phyloP scores from a whole-genome alignment of 2,113 vertebrate species.

The Emydocephalus ijimae region DNA sequence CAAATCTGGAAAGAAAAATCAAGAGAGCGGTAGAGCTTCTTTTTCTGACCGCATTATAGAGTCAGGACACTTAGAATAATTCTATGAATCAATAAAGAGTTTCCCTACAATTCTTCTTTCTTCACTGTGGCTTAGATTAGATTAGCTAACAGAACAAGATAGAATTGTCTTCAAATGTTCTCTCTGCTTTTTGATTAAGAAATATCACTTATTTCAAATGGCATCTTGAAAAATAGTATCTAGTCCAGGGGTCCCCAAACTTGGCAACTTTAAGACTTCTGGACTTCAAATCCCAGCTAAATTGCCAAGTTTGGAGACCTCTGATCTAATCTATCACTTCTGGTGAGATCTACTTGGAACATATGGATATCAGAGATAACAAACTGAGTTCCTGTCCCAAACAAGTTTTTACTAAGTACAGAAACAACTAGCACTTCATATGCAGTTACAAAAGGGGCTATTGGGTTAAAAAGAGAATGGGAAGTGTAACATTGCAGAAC shows the following conservation, averaged over 20 bases:
- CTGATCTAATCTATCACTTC: not conserved
- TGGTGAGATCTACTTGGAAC: not conserved
- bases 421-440: not conserved
- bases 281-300: too few relatives aligned
- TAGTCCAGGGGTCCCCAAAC: too few relatives aligned
- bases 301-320: too few relatives aligned
- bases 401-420: not conserved
- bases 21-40: not conserved
- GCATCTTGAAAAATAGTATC: not conserved
- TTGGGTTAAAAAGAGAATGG: not conserved
- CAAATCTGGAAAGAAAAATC: not conserved
- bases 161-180: not conserved
- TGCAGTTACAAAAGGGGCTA: not conserved
- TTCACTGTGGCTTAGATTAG: not conserved
- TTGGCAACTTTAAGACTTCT: too few relatives aligned
- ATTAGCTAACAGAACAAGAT: not conserved
- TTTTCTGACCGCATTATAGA: not conserved
- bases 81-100: not conserved
- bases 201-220: not conserved
- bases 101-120: not conserved
- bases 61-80: not conserved
- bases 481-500: not conserved
- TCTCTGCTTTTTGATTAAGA: not conserved
- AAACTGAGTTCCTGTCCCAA: not conserved
- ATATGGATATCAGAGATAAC: not conserved